Evolutionary conservation across 2,113 vertebrate genomes (phyloP), one percentile per base, ranked within the genome.

Genomic region (Daboia siamensis): DNA sequence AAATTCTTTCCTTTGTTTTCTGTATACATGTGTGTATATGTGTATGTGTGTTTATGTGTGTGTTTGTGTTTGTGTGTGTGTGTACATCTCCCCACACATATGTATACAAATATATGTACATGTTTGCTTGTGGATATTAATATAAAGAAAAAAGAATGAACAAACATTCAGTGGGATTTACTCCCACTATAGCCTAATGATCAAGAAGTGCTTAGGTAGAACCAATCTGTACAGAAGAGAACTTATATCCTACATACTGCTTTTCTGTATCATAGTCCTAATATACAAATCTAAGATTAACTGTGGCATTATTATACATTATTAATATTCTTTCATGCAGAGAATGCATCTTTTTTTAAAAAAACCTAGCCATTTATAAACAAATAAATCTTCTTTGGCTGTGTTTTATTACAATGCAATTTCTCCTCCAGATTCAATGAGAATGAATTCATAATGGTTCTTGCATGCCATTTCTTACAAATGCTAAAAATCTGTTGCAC

Each of bases 271-370:
- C 56, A 48, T 5, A 23, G 29, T 33, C 44, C 33, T 94, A 46
- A 0, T 54, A 86, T 92, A 23, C 52, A 90, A 52, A n/a, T 91
- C 90, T 3, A 94, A 17, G 21, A 93, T 92, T 86, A 39, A 12
- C 84, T 33, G 0, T 89, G 86, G 39, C 84, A 90, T 93, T 13
- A 89, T 64, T 11, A 90, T 64, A 11, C 80, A 92, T 92, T 46
- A 39, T 23, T 92, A 9, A 57, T 87, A 85, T 96, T 88, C 89
- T 29, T 93, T 64, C 57, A 1, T 33, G 15, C 1, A 94, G 6
- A 94, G 0, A 5, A 5, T 80, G 13, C 46, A 93, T 46, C 86
- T 87, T 85, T 90, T 93, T 3, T 95, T 90, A 52, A 86, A 69
- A 48, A 46, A 17, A 61, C 7, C 44, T 88, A 33, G 51, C 55